Base-by-base conservation (phyloP, 2,113 vertebrate genomes). In the Urocitellus parryii region DNA sequence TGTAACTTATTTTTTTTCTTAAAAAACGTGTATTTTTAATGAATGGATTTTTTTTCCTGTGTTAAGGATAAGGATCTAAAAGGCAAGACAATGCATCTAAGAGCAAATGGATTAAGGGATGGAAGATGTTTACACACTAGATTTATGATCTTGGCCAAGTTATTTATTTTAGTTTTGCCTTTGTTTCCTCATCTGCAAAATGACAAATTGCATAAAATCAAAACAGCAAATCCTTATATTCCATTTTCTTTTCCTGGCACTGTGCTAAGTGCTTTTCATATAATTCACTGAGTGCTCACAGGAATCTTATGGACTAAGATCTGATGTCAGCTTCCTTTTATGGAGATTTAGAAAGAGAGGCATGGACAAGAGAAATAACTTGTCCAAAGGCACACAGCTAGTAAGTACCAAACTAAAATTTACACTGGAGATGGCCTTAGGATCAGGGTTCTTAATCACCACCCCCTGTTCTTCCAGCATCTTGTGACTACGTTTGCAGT, bases 151-250 rank as follows among this genome's bases (percentile, higher is more conserved):
- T 42, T n/a, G 53, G 22, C 18, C 2, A 88, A 78, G 16, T 65
- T 76, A 67, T 29, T 29, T 87, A 70, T 56, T 10, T 13, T n/a
- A 8, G 45, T 48, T 86, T 85, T 45, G 8, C 24, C 88, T 88
- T 73, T 51, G 34, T 82, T 94, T 77, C 34, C 27, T 93, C 76
- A 65, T 67, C 78, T 82, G 2, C 51, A 85, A 87, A 87, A 74
- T 42, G 81, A n/a, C 6, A 74, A 25, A 4, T 77, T 73, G 56
- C 8, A 45, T 45, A 72, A 91, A 39, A 45, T 84, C 8, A 34
- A 72, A 72, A 67, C 1, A 39, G 32, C 16, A 81, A 48, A 25
- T 24, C 17, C 10, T 70, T 25, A 3, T 2, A 51, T 14, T 14
- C 18, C 6, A 20, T 53, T 73, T 76, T 37, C 16, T 48, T 95